Conservation (phyloP, 2,888 invertebrate species). For the Endotricha flammealis region DNA sequence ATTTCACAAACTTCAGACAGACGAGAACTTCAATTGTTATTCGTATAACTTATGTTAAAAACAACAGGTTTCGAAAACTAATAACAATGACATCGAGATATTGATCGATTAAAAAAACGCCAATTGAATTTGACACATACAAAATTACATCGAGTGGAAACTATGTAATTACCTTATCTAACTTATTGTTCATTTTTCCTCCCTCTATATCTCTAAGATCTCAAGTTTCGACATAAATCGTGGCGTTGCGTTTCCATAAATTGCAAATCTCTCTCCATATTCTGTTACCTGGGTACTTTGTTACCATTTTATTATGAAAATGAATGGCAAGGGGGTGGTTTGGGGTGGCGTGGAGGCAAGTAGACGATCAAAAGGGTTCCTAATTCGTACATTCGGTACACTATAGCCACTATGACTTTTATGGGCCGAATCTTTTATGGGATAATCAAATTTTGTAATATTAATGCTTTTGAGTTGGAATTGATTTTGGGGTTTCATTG, state of each 20-base stretch:
- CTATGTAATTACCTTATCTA: conserved; percentile 8
- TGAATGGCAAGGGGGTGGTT: conserved; percentile 60
- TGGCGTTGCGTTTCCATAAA: conserved; percentile 64
- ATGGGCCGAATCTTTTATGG: conserved; percentile 75
- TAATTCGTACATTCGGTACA: conserved; percentile 74
- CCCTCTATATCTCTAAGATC: conserved; percentile 29
- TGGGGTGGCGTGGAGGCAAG: conserved; percentile 32
- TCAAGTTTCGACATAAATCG: conserved; percentile 64
- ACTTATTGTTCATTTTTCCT: conserved; percentile 9
- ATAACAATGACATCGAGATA: too few species aligned
- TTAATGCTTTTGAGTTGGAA: conserved; percentile 67
- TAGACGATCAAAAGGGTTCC: conserved; percentile 71
- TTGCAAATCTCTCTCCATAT: conserved; percentile 72
- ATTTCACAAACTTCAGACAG: too few species aligned
- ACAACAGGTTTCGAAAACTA: too few species aligned
- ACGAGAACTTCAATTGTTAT: too few species aligned
- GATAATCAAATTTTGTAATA: conserved; percentile 78
- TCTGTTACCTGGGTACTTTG: conserved; percentile 76
- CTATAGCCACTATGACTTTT: conserved; percentile 73
- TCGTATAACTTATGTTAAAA: too few species aligned
- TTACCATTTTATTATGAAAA: conserved; percentile 79
- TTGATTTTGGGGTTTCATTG: conserved; percentile 42
- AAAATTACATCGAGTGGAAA: too few species aligned
- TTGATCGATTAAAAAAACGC: too few species aligned
- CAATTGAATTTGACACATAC: too few species aligned